Evolutionary conservation across 2,888 invertebrate genomes (phyloP), one percentile per base, ranked within the genome.

Genomic region (Plusia festucae): DNA sequence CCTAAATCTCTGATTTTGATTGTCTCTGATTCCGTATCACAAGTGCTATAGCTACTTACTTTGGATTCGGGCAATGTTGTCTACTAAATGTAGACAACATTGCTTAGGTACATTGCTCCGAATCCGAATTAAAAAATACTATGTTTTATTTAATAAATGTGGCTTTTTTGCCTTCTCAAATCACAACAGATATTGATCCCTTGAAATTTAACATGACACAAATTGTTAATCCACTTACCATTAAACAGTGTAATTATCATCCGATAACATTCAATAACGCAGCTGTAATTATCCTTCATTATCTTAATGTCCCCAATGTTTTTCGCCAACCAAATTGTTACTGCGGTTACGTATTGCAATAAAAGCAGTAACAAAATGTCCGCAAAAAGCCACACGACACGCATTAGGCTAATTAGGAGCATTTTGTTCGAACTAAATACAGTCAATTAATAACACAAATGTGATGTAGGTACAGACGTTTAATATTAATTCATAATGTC

Each of bases 371-470:
- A 57, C 58, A 5, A 56, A 61, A 58, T 73, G 70, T 66, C 44
- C 65, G 76, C 70, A 70, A 76, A 66, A 73, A 66, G 49, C 61
- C 53, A 46, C 44, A 55, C 24, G 13, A 34, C 30, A 55, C 64
- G 68, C 76, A 78, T 78, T 78, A 78, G 63, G n/a, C 53, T 78
- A 78, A 78, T 78, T 76, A 76, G 68, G 44, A 54, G 55, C 58
- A 61, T 68, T 75, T 57, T 55, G 61, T 60, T 44, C 49, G 56
- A 13, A 56, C 15, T 44, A 30, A 20, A 16, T 24, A 46, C 57
- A 20, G 58, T 46, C 32, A 18, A 62, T 57, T 53, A 53, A 60
- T 70, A 44, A 53, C 49, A 71, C 32, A 34, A 53, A 34, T 53
- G 58, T 58, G n/a, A 40, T 18, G 7, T 18, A 46, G 6, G 9